Evolutionary conservation across 2,113 vertebrate species (phyloP).

Genomic region (Eublepharis macularius): DNA sequence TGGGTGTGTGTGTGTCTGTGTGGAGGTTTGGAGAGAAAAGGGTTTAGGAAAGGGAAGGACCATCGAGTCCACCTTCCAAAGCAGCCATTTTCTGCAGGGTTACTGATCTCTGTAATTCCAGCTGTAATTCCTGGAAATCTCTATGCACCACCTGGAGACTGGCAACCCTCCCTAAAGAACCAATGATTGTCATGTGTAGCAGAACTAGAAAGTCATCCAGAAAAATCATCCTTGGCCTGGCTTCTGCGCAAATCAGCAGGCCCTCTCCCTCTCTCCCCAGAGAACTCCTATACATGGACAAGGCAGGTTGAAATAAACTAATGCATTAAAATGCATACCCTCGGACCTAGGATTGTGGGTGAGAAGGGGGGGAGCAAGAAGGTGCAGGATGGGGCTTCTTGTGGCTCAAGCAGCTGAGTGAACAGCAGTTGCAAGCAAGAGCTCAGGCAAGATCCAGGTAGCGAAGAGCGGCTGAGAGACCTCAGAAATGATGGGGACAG

Average conservation of each 20-base stretch:
- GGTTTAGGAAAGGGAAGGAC: too few relatives aligned
- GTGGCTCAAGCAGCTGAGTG: background rate
- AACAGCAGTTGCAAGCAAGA: background rate
- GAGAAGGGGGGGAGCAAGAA: background rate
- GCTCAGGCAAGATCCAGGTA: background rate
- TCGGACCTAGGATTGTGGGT: background rate
- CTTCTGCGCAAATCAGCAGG: background rate
- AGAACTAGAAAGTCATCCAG: background rate
- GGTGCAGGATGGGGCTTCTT: background rate
- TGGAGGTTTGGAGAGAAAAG: too few relatives aligned
- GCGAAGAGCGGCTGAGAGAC: background rate
- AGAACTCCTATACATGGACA: background rate
- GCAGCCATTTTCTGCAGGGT: too few relatives aligned
- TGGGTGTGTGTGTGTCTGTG: too few relatives aligned
- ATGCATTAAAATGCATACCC: background rate
- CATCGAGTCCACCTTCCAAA: too few relatives aligned
- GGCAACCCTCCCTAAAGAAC: too few relatives aligned
- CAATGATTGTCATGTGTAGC: background rate
- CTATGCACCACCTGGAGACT: too few relatives aligned
- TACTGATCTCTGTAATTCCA: too few relatives aligned
- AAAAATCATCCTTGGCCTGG: too few relatives aligned
- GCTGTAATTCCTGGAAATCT: too few relatives aligned
- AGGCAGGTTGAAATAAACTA: background rate
- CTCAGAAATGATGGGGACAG: too few relatives aligned
- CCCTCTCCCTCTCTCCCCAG: background rate